Conservation (phyloP, 2,888 invertebrate species). For the Melolontha melolontha region DNA sequence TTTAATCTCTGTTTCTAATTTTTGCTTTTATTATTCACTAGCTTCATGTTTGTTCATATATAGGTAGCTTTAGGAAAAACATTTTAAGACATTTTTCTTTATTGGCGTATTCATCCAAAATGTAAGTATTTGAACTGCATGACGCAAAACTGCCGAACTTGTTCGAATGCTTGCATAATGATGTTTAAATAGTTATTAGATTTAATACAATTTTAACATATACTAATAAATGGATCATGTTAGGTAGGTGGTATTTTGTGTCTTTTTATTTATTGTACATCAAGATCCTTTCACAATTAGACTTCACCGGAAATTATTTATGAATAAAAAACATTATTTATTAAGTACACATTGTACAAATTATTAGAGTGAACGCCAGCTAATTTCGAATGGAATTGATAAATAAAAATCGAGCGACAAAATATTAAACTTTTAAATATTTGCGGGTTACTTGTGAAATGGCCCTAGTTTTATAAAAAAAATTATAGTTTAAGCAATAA, state of each 20-base stretch:
- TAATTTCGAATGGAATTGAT: too few species aligned
- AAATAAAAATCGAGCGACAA: too few species aligned
- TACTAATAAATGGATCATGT: constrained; percentile 46
- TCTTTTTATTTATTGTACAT: background rate
- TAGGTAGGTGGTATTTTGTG: constrained; percentile 42
- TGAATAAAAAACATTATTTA: too few species aligned
- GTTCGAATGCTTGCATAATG: constrained; percentile 27
- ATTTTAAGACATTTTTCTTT: constrained; percentile 49
- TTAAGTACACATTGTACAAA: too few species aligned
- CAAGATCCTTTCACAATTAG: too few species aligned
- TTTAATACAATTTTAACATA: constrained; percentile 39
- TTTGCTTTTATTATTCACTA: constrained; percentile 35
- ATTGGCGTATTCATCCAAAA: constrained; percentile 29
- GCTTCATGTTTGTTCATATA: constrained; percentile 46
- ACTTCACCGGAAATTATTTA: too few species aligned
- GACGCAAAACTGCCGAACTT: constrained; percentile 46
- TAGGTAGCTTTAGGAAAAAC: constrained; percentile 48
- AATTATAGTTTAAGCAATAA: too few species aligned
- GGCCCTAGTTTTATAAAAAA: too few species aligned
- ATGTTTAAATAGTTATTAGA: constrained; percentile 16
- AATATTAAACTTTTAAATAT: too few species aligned
- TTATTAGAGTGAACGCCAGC: too few species aligned
- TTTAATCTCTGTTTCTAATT: constrained; percentile 42
- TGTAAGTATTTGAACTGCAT: constrained; percentile 38
- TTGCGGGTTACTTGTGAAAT: too few species aligned